Conservation (phyloP, 2,888 invertebrate species). For the Caenorhabditis sp. region DNA sequence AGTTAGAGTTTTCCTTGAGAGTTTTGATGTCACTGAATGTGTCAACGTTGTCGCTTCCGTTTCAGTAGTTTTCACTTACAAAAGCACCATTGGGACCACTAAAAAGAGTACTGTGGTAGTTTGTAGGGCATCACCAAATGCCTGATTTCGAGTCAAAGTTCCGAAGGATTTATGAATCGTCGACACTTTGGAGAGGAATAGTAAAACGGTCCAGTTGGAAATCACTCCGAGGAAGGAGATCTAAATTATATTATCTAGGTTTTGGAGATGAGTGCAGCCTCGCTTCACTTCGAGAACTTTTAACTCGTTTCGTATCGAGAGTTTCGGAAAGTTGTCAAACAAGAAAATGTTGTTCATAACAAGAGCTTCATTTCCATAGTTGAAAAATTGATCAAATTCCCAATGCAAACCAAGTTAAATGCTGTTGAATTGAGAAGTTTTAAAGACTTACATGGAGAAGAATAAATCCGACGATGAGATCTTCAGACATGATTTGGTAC, state of each 20-base stretch:
- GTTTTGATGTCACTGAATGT: constrained; percentile 22
- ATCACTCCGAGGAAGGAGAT: constrained; percentile 26
- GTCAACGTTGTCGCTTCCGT: too few species aligned
- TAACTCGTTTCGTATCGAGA: too few species aligned
- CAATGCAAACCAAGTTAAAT: too few species aligned
- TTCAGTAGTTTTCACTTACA: constrained; percentile 29
- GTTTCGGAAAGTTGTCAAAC: too few species aligned
- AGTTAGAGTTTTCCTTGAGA: constrained; percentile 21
- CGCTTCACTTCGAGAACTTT: too few species aligned
- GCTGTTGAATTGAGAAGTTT: too few species aligned
- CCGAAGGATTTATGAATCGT: constrained; percentile 32
- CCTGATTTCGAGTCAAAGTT: constrained; percentile 34
- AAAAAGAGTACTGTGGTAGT: constrained; percentile 25
- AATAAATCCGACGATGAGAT: constrained; percentile 23
- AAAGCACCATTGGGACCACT: constrained; percentile 29
- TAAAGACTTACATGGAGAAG: constrained; percentile 37
- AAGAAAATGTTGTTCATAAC: too few species aligned
- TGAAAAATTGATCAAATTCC: too few species aligned
- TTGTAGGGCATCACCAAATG: constrained; percentile 40
- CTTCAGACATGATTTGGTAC: not conserved
- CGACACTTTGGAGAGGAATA: constrained; percentile 19
- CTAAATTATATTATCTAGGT: not conserved
- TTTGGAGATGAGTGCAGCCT: not conserved
- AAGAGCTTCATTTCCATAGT: too few species aligned
- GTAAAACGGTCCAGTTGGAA: constrained; percentile 26